Evolutionary conservation across 1,140 invertebrate species (phyloP).

Genomic region (Ostrea edulis): DNA sequence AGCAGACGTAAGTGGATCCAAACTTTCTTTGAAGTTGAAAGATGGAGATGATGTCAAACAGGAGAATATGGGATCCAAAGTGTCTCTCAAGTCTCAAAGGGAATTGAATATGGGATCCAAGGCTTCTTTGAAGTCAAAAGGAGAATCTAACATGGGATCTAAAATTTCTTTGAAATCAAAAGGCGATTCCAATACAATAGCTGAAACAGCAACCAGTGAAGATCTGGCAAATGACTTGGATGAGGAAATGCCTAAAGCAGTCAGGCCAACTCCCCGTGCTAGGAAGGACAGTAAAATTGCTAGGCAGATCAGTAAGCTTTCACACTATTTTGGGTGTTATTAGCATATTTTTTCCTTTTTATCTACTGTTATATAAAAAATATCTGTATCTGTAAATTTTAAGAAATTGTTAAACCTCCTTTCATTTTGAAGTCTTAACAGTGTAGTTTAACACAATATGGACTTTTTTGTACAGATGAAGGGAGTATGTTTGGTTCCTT

Average conservation of each 20-base stretch:
- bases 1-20: slow-evolving; percentile 42
- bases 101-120: slow-evolving; percentile 36
- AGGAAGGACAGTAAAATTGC: slow-evolving; percentile 9
- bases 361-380: too few species aligned
- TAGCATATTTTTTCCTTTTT: not conserved
- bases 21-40: not conserved
- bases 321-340: slow-evolving; percentile 2
- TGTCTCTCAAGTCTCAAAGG: slow-evolving; percentile 20
- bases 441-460: slow-evolving; percentile 12
- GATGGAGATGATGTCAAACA: slow-evolving; percentile 2
- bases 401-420: not conserved
- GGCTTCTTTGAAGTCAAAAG: slow-evolving; percentile 24
- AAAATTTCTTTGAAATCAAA: slow-evolving; percentile 45
- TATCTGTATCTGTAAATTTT: too few species aligned
- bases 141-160: slow-evolving; percentile 22
- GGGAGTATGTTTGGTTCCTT: slow-evolving; percentile 52
- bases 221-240: slow-evolving; percentile 45
- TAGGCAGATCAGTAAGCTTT: slow-evolving; percentile 16
- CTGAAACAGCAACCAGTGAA: slow-evolving; percentile 38
- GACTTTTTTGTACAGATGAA: slow-evolving; percentile 51
- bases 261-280: slow-evolving; percentile 36
- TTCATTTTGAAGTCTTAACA: not conserved
- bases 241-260: slow-evolving; percentile 48
- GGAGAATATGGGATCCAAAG: slow-evolving; percentile 30
- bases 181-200: not conserved